phyloP scores from a whole-genome alignment of 2,113 vertebrate genomes.

The Trochalopteron elliotii region DNA sequence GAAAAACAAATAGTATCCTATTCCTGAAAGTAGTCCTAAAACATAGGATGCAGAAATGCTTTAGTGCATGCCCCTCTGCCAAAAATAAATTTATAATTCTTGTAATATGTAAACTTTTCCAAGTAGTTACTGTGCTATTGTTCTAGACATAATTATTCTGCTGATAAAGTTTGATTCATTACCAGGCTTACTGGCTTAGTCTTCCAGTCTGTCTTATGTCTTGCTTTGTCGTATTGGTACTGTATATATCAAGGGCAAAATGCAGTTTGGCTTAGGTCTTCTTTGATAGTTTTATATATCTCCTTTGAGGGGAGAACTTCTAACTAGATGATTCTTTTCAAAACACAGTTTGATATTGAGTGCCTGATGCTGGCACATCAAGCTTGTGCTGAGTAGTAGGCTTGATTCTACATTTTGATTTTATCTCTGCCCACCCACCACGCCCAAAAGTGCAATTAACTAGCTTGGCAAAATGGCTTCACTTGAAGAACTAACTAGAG shows the following conservation, averaged over 20 bases:
- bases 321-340: not conserved
- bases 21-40: not conserved
- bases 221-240: not conserved
- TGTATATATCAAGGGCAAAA: not conserved
- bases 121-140: not conserved
- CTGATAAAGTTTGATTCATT: not conserved
- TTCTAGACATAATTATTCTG: not conserved
- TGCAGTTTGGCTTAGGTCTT: not conserved
- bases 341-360: not conserved
- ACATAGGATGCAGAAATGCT: not conserved
- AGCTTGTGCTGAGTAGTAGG: not conserved
- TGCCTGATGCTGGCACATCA: not conserved
- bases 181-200: not conserved
- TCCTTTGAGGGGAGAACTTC: not conserved
- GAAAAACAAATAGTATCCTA: not conserved
- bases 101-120: not conserved
- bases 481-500: not conserved
- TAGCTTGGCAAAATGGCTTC: not conserved
- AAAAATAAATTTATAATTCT: not conserved
- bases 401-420: not conserved
- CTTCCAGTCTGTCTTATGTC: not conserved
- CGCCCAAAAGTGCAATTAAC: not conserved
- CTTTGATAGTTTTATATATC: not conserved
- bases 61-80: not conserved
- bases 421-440: not conserved